phyloP scores from a whole-genome alignment of 1,140 invertebrate genomes.

The Himalopsyche phryganea region DNA sequence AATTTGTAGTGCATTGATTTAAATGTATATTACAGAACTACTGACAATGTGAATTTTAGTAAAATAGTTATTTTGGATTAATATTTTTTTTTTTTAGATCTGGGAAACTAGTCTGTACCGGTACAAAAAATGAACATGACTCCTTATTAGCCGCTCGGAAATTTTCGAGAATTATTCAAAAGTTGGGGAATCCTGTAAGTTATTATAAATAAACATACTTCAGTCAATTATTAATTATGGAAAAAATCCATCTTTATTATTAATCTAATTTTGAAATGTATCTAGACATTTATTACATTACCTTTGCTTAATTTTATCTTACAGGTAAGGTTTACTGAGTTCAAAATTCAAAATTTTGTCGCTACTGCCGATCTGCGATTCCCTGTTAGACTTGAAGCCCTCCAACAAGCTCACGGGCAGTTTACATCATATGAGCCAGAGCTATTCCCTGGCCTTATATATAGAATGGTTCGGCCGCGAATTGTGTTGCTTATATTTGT shows the following conservation, averaged over 20 bases:
- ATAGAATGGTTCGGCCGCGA: conserved; percentile 94
- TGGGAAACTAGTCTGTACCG: conserved; percentile 98
- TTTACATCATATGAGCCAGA: conserved; percentile 92
- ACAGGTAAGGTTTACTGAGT: conserved; percentile 91
- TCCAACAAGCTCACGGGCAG: conserved; percentile 91
- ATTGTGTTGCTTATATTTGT: conserved; percentile 97
- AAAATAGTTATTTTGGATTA: too few relatives aligned
- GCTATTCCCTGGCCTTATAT: conserved; percentile 95
- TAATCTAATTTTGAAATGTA: too few relatives aligned
- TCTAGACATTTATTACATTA: too few relatives aligned
- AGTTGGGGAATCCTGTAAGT: conserved; percentile 90
- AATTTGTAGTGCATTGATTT: too few relatives aligned
- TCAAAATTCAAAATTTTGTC: conserved; percentile 99
- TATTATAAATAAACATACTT: conserved; percentile 2
- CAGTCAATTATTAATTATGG: neutral
- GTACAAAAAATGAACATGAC: conserved; percentile 93
- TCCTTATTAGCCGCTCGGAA: conserved; percentile 92
- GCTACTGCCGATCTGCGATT: conserved; percentile 97
- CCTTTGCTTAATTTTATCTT: too few relatives aligned
- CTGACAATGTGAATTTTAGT: too few relatives aligned
- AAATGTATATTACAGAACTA: too few relatives aligned
- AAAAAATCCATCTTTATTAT: too few relatives aligned
- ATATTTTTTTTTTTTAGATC: conserved; percentile 59
- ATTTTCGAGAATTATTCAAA: conserved; percentile 97
- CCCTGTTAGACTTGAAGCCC: conserved; percentile 92